Percentiles rank a stretch among this genome's conserved stretches.
phyloP scores from a whole-genome alignment of 23 tunicate genomes.

The Phallusia fumigata region DNA sequence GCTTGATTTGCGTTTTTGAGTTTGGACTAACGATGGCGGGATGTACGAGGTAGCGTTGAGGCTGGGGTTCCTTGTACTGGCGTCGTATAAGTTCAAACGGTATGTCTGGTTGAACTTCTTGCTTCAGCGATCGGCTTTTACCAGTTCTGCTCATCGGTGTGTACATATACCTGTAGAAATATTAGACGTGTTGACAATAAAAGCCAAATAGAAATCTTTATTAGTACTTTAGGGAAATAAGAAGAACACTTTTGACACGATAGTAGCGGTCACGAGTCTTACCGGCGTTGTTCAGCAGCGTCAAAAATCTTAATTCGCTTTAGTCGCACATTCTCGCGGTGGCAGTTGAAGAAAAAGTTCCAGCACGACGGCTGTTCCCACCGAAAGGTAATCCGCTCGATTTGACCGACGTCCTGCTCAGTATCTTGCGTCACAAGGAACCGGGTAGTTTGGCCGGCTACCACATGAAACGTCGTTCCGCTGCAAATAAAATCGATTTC shows the following conservation, averaged over 20 bases:
- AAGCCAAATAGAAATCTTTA: not conserved
- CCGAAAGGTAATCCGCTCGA: constrained; percentile 62
- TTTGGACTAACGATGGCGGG: not conserved
- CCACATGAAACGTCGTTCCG: constrained; percentile 67
- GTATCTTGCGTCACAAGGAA: constrained; percentile 71
- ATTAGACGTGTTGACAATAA: not conserved
- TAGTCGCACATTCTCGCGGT: constrained; percentile 45
- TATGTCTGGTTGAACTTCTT: not conserved
- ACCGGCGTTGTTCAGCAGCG: constrained; percentile 64
- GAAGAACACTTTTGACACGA: too few species aligned
- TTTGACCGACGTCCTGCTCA: constrained; percentile 56
- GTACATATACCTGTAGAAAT: not conserved
- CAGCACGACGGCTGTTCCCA: constrained; percentile 71
- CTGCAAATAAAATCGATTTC: constrained; percentile 23
- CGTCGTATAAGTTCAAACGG: constrained; percentile 7
- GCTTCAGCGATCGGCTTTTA: not conserved
- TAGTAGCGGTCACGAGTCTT: not conserved
- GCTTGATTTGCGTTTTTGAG: not conserved
- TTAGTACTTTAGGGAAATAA: too few species aligned
- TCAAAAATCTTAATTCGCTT: constrained; percentile 77
- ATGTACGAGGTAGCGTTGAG: not conserved
- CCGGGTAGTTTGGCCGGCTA: constrained; percentile 73
- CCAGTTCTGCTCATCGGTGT: not conserved
- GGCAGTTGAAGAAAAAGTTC: constrained; percentile 52
- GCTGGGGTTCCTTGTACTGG: not conserved